These are phyloP conservation scores for Zapornia atra DNA, from an alignment of 2,113 vertebrate species.

Conservation along the genomic window DNA sequence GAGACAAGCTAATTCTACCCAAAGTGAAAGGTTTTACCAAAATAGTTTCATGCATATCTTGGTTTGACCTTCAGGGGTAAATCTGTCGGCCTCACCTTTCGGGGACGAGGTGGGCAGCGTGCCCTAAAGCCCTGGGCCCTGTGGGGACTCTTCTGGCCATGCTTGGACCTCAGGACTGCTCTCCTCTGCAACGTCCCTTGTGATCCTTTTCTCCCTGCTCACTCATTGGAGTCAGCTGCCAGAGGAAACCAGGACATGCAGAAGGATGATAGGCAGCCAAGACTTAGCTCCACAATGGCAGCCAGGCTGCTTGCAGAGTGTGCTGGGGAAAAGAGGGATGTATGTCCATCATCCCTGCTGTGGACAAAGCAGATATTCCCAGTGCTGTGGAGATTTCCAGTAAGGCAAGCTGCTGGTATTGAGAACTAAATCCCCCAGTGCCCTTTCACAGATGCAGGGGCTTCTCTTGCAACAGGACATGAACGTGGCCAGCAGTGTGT, in stretches of 20 bases:
- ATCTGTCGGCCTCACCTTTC: neutral
- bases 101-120: neutral
- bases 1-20: rapidly evolving
- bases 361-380: neutral
- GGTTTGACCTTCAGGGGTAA: neutral
- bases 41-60: neutral
- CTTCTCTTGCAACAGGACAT: neutral
- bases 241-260: neutral
- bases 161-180: neutral
- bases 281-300: neutral
- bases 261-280: neutral
- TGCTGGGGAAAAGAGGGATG: neutral
- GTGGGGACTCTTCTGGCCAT: rapidly evolving
- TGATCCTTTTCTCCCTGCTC: neutral
- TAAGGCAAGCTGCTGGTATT: neutral
- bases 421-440: neutral
- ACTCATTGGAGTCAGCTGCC: neutral
- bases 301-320: neutral
- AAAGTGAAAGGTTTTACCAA: neutral
- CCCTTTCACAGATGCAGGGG: neutral
- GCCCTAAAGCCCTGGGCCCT: neutral
- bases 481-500: neutral
- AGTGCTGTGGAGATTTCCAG: neutral
- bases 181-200: rapidly evolving
- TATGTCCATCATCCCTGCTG: neutral